Conservation (phyloP, 2,113 vertebrate species). For the Cottus gobio region DNA sequence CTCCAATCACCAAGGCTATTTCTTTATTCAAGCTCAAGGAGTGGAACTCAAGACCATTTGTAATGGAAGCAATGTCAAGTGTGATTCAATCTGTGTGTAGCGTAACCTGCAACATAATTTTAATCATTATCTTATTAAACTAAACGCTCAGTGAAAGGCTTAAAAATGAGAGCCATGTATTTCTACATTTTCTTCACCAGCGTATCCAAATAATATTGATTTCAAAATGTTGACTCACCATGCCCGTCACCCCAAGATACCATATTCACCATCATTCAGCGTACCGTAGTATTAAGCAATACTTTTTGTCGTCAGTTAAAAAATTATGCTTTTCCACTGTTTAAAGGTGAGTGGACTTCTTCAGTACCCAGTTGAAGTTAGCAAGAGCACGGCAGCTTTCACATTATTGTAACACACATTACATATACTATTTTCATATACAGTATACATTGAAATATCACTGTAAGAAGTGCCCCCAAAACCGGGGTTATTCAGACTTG, state of each 20-base stretch:
- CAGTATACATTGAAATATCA: background rate
- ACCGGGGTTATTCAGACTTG: background rate
- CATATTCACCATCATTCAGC: background rate
- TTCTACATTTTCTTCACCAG: background rate
- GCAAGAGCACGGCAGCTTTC: background rate
- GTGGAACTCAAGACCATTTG: background rate
- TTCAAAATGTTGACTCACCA: background rate
- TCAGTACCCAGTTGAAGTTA: background rate
- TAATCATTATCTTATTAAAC: conserved; percentile 9
- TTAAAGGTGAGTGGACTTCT: background rate
- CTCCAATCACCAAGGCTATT: conserved; percentile 2
- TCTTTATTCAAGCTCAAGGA: background rate
- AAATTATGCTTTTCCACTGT: background rate
- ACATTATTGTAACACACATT: background rate
- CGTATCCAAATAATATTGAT: background rate
- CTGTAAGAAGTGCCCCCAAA: background rate
- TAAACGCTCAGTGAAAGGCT: background rate
- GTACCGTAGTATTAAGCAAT: background rate
- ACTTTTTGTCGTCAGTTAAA: background rate
- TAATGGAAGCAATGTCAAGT: background rate
- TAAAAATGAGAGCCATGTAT: background rate
- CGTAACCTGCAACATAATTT: background rate
- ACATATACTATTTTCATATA: background rate
- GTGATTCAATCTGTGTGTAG: background rate
- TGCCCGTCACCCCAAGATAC: background rate